Percentiles rank a stretch among this genome's conserved stretches.
These are phyloP conservation scores for Eucriotettix oculatus DNA, from an alignment of 2,888 invertebrate genomes.

Conservation along the genomic window DNA sequence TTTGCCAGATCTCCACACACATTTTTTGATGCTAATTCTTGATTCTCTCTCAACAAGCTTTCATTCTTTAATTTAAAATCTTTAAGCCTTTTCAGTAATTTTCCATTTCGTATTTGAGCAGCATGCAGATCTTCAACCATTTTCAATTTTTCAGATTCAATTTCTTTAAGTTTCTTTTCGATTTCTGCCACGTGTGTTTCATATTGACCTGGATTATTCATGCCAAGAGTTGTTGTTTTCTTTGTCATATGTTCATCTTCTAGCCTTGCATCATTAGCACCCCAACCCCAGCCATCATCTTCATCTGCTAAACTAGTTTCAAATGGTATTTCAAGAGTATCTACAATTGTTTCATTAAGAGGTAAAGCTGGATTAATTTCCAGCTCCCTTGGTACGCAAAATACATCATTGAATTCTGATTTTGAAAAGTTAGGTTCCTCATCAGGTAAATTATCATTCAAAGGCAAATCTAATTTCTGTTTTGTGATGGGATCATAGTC, in stretches of 20 bases:
- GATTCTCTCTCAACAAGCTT: conserved; percentile 25
- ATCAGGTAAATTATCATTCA: too few species aligned
- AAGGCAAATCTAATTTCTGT: too few species aligned
- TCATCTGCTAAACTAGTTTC: neutral
- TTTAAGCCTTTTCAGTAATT: conserved; percentile 69
- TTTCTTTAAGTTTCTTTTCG: conserved; percentile 37
- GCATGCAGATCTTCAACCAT: conserved; percentile 44
- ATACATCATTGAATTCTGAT: too few species aligned
- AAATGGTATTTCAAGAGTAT: too few species aligned
- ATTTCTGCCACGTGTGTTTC: conserved; percentile 33
- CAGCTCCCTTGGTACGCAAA: too few species aligned
- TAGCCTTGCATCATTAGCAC: conserved; percentile 32
- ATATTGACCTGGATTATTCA: neutral
- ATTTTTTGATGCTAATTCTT: conserved; percentile 35
- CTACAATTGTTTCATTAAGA: too few species aligned
- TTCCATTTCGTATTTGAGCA: conserved; percentile 52
- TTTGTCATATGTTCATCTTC: conserved; percentile 29
- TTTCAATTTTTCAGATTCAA: conserved; percentile 38
- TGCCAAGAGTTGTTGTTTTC: neutral
- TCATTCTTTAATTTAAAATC: conserved; percentile 58
- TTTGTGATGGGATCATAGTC: too few species aligned
- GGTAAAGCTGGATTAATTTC: neutral
- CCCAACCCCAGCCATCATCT: conserved; percentile 46
- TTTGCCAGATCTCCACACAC: conserved; percentile 38
- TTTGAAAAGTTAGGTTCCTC: too few species aligned